These are phyloP conservation scores for Enteromius trimaculatus DNA, from an alignment of 2,797 vertebrate genomes.

Conservation along the genomic window DNA sequence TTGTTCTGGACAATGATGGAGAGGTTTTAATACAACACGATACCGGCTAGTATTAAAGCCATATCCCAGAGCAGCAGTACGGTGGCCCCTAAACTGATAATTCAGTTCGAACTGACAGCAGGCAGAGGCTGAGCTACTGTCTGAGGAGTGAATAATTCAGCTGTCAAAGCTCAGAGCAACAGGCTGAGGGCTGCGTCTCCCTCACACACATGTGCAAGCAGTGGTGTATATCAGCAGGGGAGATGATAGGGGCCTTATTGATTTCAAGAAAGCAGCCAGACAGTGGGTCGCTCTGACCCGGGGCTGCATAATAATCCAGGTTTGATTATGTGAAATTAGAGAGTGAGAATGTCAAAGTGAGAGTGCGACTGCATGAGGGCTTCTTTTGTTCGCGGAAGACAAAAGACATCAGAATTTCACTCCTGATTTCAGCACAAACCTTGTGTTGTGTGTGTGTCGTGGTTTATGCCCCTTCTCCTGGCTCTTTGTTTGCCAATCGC, in stretches of 20 bases:
- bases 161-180: conserved; percentile 71
- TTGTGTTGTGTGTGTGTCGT: background rate
- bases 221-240: conserved; percentile 67
- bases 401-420: conserved; percentile 23
- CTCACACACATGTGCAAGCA: conserved; percentile 62
- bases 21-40: conserved; percentile 35
- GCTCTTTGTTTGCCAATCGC: conserved; percentile 47
- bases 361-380: conserved; percentile 19
- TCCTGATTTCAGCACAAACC: conserved; percentile 15
- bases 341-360: conserved; percentile 25
- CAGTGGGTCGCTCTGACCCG: conserved; percentile 76
- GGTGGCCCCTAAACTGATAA: conserved; percentile 59
- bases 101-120: conserved; percentile 75
- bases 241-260: conserved; percentile 70
- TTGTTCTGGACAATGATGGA: conserved; percentile 36
- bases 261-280: conserved; percentile 74
- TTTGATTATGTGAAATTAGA: conserved; percentile 50
- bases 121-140: conserved; percentile 73
- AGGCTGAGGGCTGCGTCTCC: conserved; percentile 68
- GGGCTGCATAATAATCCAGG: conserved; percentile 65
- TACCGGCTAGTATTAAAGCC: background rate
- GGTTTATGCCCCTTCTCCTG: conserved; percentile 24
- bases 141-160: conserved; percentile 81
- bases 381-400: conserved; percentile 36
- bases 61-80: conserved; percentile 34